phyloP scores from a whole-genome alignment of 2,797 vertebrate genomes.

The Thunnus albacares region DNA sequence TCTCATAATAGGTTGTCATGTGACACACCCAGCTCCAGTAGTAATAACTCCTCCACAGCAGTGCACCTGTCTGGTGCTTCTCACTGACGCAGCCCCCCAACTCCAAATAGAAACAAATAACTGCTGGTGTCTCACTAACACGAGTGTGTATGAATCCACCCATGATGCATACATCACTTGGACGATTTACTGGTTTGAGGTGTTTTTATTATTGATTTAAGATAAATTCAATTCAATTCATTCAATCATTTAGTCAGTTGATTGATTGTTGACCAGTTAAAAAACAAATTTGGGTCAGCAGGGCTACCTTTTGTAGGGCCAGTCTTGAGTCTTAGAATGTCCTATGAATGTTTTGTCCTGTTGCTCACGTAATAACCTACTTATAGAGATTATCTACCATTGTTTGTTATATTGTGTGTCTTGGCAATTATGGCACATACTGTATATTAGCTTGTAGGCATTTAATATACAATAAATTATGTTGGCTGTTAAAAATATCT shows the following conservation, averaged over 20 bases:
- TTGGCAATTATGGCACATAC: not conserved
- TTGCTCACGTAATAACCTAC: too few relatives aligned
- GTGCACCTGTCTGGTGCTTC: constrained; percentile 65
- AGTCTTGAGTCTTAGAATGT: too few relatives aligned
- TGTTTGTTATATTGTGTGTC: not conserved
- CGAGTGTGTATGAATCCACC: too few relatives aligned
- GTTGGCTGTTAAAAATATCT: not conserved
- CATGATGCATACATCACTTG: too few relatives aligned
- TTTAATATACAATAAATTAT: not conserved
- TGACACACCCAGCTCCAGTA: constrained; percentile 36
- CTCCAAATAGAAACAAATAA: constrained; percentile 46
- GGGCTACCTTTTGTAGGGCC: too few relatives aligned
- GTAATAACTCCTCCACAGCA: constrained; percentile 27
- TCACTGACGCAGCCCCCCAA: constrained; percentile 25
- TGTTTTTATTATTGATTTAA: too few relatives aligned
- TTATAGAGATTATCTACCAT: not conserved
- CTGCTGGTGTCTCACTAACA: not conserved
- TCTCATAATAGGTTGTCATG: constrained; percentile 39
- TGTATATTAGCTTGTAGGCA: not conserved
- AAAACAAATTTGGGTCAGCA: not conserved
- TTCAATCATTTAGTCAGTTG: too few relatives aligned
- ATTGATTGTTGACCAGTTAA: not conserved
- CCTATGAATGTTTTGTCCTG: too few relatives aligned
- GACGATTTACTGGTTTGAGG: too few relatives aligned
- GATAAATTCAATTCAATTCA: too few relatives aligned